Percentiles rank a stretch among this genome's conserved stretches.
Conservation (phyloP, 2,797 vertebrate species). For the Bufotes viridis region DNA sequence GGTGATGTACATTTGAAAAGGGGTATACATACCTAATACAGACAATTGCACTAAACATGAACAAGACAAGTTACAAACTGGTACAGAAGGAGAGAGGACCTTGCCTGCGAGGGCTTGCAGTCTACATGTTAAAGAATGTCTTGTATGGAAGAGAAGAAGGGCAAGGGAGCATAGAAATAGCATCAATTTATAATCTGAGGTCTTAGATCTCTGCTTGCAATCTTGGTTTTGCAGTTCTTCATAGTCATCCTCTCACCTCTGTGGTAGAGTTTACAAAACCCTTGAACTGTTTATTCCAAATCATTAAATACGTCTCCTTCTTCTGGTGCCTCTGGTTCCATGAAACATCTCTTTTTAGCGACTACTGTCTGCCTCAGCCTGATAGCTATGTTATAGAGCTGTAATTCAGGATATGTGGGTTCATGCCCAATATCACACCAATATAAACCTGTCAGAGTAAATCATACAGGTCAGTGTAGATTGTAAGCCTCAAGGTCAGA, state of each 20-base stretch:
- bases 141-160: neutral
- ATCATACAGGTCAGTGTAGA: constrained; percentile 40
- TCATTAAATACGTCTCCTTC: neutral
- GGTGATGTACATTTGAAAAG: no score
- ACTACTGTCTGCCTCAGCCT: constrained; percentile 1
- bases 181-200: neutral
- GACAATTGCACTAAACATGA: no score
- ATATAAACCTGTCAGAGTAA: constrained; percentile 35
- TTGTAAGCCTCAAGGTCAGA: constrained; percentile 45
- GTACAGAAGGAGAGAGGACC: no score
- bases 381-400: constrained; percentile 10
- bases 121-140: neutral
- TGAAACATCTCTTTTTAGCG: neutral
- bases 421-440: constrained; percentile 30
- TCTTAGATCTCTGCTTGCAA: neutral
- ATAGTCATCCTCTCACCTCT: neutral
- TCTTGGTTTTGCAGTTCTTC: constrained; percentile 2
- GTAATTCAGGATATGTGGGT: constrained; percentile 29
- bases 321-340: neutral
- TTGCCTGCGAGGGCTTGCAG: no score
- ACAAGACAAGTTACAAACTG: no score
- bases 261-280: neutral
- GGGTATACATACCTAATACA: no score
- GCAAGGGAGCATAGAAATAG: neutral
- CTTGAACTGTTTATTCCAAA: neutral